Conservation (phyloP, 2,113 vertebrate species). For the Phylloscopus whistleri region DNA sequence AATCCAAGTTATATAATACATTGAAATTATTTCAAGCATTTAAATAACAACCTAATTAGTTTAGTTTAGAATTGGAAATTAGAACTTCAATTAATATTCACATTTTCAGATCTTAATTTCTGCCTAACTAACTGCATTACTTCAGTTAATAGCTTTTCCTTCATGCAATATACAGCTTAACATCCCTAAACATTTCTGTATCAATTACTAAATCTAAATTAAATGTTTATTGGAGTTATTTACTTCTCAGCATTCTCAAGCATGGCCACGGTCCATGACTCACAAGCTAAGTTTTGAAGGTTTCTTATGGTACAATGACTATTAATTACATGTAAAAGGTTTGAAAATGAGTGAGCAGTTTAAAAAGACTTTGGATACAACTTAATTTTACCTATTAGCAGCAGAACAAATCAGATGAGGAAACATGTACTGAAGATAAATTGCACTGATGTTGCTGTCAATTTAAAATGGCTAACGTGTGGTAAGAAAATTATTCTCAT, state of each 20-base stretch:
- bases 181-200: constrained; percentile 18
- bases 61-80: constrained; percentile 10
- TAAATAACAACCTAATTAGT: constrained; percentile 15
- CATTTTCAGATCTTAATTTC: constrained; percentile 40
- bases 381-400: constrained; percentile 33
- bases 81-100: constrained; percentile 49
- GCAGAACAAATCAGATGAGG: background rate
- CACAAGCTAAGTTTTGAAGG: constrained; percentile 26
- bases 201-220: constrained; percentile 61
- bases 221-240: constrained; percentile 56
- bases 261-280: background rate
- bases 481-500: background rate
- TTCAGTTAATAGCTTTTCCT: constrained; percentile 50
- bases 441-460: background rate
- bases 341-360: constrained; percentile 43
- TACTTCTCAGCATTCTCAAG: constrained; percentile 38
- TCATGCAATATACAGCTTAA: constrained; percentile 22
- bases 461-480: background rate
- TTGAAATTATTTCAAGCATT: background rate
- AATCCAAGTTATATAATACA: background rate
- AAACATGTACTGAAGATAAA: background rate
- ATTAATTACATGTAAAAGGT: constrained; percentile 59
- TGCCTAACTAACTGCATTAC: background rate
- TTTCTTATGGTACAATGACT: constrained; percentile 24
- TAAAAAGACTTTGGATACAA: constrained; percentile 17